Conservation (phyloP, 2,888 invertebrate genomes). For the Drosophila lacicola region DNA sequence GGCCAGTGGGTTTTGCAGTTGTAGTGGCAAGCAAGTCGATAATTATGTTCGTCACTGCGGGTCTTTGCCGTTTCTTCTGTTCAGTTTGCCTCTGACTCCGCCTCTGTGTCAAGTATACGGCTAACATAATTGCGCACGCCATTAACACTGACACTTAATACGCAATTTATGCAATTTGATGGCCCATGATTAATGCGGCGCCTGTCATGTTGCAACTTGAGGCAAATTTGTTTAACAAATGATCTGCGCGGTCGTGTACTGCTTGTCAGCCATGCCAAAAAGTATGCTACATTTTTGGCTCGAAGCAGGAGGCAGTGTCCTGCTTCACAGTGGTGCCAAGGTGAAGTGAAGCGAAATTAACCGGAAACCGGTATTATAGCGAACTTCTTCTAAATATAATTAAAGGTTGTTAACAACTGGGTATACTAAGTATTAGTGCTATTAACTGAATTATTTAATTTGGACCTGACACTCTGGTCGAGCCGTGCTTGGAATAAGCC, state of each 20-base stretch:
- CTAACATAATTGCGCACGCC: constrained; percentile 61
- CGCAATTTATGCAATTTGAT: constrained; percentile 66
- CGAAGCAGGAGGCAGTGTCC: background rate
- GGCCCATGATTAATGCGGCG: constrained; percentile 67
- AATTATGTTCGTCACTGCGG: constrained; percentile 24
- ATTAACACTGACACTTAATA: constrained; percentile 62
- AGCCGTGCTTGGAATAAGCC: too few species aligned
- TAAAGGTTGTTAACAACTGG: background rate
- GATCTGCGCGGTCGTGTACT: constrained; percentile 16
- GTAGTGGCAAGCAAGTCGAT: constrained; percentile 23
- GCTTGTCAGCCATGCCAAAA: constrained; percentile 14
- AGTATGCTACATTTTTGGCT: constrained; percentile 28
- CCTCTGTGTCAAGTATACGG: constrained; percentile 19
- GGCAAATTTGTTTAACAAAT: constrained; percentile 70
- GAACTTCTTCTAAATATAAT: background rate
- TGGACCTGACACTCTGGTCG: too few species aligned
- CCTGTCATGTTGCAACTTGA: constrained; percentile 58
- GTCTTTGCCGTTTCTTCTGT: constrained; percentile 2
- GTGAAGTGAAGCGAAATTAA: too few species aligned
- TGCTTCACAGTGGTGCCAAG: constrained; percentile 41
- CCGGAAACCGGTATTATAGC: too few species aligned
- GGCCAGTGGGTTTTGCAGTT: constrained; percentile 16
- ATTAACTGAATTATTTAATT: too few species aligned
- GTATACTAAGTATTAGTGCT: too few species aligned
- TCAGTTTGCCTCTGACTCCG: background rate